phyloP scores from a whole-genome alignment of 2,797 vertebrate genomes.

The Danio choprae region DNA sequence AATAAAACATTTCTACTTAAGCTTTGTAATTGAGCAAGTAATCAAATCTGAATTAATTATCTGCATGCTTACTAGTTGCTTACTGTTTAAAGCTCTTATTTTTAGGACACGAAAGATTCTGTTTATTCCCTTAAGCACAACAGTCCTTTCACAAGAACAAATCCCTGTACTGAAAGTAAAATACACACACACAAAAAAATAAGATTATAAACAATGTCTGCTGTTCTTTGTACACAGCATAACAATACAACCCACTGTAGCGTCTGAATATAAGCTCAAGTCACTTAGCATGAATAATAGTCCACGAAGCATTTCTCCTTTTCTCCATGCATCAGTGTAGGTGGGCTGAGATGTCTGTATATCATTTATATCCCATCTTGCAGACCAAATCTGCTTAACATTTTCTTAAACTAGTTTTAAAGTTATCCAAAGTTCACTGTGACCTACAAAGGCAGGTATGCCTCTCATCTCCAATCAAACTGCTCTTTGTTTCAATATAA shows the following conservation, averaged over 20 bases:
- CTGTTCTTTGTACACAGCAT: not conserved
- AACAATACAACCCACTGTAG: slow-evolving; percentile 2
- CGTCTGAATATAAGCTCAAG: slow-evolving; percentile 11
- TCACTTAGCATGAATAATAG: slow-evolving; percentile 33
- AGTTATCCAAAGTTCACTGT: slow-evolving; percentile 28
- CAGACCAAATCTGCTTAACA: slow-evolving; percentile 8
- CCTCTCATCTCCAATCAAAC: not conserved
- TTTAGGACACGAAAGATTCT: slow-evolving; percentile 4
- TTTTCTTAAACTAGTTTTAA: slow-evolving; percentile 33
- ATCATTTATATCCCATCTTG: slow-evolving; percentile 17
- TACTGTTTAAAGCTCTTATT: slow-evolving; percentile 3
- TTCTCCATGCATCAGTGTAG: slow-evolving; percentile 16
- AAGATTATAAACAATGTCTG: slow-evolving; percentile 5
- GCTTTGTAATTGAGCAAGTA: not conserved
- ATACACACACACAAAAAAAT: no score
- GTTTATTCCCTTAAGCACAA: not conserved
- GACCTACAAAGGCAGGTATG: slow-evolving; percentile 6
- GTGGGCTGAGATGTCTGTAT: slow-evolving; percentile 20
- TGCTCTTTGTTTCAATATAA: slow-evolving; percentile 7
- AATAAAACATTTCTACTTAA: not conserved
- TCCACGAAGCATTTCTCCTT: slow-evolving; percentile 11
- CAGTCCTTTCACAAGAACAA: slow-evolving; percentile 1
- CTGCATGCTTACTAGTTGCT: not conserved
- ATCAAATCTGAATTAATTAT: no score
- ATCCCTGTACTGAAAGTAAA: not conserved